Percentiles rank a stretch among this genome's conserved stretches.
Evolutionary conservation across 2,888 invertebrate genomes (phyloP).

Genomic region (Noctua janthe): DNA sequence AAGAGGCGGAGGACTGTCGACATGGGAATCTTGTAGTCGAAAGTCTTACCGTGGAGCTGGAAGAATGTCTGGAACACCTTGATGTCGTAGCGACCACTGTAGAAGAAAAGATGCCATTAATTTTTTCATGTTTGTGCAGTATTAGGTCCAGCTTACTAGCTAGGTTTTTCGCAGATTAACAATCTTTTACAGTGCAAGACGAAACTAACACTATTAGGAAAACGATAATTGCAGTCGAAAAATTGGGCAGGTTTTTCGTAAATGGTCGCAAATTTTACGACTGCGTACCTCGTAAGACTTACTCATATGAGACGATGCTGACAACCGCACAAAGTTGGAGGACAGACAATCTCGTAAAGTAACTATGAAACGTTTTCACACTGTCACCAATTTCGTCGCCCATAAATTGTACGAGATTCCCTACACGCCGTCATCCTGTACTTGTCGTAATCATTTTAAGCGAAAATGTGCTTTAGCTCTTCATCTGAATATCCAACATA

Average conservation of each 20-base stretch:
- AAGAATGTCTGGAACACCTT: constrained; percentile 95
- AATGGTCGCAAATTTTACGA: neutral
- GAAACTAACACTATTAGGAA: neutral
- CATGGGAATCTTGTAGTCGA: constrained; percentile 99
- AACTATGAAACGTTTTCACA: neutral
- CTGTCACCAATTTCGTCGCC: neutral
- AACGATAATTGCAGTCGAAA: too few relatives aligned
- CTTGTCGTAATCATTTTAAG: neutral
- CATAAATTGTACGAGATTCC: neutral
- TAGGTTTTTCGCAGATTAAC: neutral
- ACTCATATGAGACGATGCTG: neutral
- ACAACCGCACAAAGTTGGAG: neutral
- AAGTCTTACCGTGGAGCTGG: constrained; percentile 97
- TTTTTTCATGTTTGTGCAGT: neutral
- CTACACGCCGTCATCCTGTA: neutral
- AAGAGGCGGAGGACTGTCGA: constrained; percentile 98
- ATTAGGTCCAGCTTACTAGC: neutral
- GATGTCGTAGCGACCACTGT: constrained; percentile 98
- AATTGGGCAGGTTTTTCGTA: neutral
- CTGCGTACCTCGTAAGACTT: neutral
- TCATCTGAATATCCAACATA: constrained; percentile 74
- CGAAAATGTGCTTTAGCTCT: too few relatives aligned
- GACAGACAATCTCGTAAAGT: neutral
- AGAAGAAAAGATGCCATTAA: constrained; percentile 71
- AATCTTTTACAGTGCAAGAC: neutral